These are phyloP conservation scores for Battus philenor DNA, from an alignment of 1,140 invertebrate species.

Conservation along the genomic window DNA sequence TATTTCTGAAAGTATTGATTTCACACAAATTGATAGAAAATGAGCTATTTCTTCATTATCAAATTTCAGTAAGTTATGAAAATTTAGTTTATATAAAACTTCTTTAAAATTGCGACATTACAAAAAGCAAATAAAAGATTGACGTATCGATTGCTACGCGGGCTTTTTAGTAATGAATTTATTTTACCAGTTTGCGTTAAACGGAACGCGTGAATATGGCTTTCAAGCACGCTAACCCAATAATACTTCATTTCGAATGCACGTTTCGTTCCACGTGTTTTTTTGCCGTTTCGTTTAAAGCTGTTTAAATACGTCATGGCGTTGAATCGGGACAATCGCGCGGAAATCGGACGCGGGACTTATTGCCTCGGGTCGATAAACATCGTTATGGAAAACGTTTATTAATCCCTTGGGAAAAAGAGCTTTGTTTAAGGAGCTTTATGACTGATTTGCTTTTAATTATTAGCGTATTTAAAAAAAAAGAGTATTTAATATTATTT, in stretches of 20 bases:
- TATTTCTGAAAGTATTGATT: no score
- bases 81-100: no score
- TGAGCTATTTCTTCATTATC: no score
- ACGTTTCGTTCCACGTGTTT: constrained; percentile 4
- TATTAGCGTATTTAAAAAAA: no score
- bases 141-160: not conserved
- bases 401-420: constrained; percentile 8
- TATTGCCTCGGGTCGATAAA: constrained; percentile 22
- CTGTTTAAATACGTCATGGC: constrained; percentile 26
- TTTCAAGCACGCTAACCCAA: constrained; percentile 2
- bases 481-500: no score
- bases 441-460: constrained; percentile 11
- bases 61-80: no score
- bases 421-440: constrained; percentile 13
- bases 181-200: not conserved
- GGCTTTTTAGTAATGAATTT: not conserved
- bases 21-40: no score
- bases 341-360: constrained; percentile 22
- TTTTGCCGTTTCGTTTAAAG: constrained; percentile 21
- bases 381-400: constrained; percentile 21
- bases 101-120: no score
- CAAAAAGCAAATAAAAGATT: no score
- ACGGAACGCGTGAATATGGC: not conserved
- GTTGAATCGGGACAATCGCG: constrained; percentile 25
- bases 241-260: constrained; percentile 5